Conservation (phyloP, 2,888 invertebrate genomes). For the Chrysolina oricalcia region DNA sequence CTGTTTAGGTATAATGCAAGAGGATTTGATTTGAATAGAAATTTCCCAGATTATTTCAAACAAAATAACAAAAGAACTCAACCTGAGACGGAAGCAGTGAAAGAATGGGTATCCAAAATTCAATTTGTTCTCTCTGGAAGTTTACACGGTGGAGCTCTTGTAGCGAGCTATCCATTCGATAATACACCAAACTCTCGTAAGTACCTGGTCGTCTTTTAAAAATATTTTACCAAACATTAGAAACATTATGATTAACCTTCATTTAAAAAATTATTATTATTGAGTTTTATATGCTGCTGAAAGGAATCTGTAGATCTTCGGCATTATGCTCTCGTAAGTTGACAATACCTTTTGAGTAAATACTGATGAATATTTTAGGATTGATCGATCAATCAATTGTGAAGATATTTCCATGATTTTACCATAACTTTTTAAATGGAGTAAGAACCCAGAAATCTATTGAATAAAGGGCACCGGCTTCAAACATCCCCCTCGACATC, state of each 20-base stretch:
- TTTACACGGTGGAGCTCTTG: conserved; percentile 94
- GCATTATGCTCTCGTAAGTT: conserved; percentile 82
- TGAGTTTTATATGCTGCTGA: conserved; percentile 67
- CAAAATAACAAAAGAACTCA: conserved; percentile 90
- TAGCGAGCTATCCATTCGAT: conserved; percentile 98
- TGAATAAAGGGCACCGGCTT: too few species aligned
- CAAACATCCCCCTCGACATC: too few species aligned
- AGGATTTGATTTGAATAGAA: conserved; percentile 93
- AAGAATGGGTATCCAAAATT: conserved; percentile 94
- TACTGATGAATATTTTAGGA: not conserved
- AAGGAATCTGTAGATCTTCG: conserved; percentile 85
- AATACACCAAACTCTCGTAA: conserved; percentile 95
- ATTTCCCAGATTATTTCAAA: conserved; percentile 97
- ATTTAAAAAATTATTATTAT: conserved; percentile 57
- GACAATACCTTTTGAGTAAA: conserved; percentile 32
- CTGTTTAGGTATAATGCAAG: conserved; percentile 85
- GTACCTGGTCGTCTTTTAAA: conserved; percentile 63
- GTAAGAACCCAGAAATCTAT: too few species aligned
- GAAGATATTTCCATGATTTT: too few species aligned
- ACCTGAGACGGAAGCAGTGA: conserved; percentile 95
- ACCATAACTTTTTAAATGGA: too few species aligned
- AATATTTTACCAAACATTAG: not conserved
- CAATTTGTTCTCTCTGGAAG: conserved; percentile 96
- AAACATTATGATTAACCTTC: conserved; percentile 12
- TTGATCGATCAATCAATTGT: too few species aligned